Evolutionary conservation across 2,888 invertebrate genomes (phyloP), one percentile per base, ranked within the genome.

Genomic region (Pardosa pseudoannulata): DNA sequence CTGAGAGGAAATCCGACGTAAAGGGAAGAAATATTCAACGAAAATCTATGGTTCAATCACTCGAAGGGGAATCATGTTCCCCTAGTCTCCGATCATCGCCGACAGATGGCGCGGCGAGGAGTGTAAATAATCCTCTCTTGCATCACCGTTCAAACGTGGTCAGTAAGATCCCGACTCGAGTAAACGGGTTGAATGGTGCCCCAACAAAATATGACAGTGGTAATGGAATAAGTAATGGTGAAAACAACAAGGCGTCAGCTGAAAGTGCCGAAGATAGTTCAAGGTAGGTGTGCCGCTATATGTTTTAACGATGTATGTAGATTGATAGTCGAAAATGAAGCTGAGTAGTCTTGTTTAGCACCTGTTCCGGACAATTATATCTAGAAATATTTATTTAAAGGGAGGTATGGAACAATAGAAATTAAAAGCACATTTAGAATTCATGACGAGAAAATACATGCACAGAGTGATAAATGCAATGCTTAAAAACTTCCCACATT

Each of bases 151-250:
- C 23, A 23, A 56, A 56, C 23, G 56, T 56, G 56, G 56, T 56
- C 23, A 56, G 56, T 23, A 56, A 56, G 23, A 56, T 56, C n/a
- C 56, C 56, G 23, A 56, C 56, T 56, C 56, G 56, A 56, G 16
- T 56, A 7, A 56, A 56, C 11, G 56, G 56, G 23, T 23, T 56
- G 56, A 56, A 56, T 23, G 56, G 56, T 2, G 56, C 23, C 23
- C n/a, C n/a, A n/a, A 23, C 23, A 7, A 56, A 56, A 56, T 7
- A 5, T 6, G 56, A 56, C n/a, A 56, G 11, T 56, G 7, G 56
- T 23, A 6, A 56, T 56, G 56, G 56, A 56, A 23, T 56, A 56
- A 46, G 13, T 46, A 56, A 56, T 23, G 5, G 9, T 9, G 56
- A 19, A 5, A 23, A 23, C n/a, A 56, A 56, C 11, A 56, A 23